These are phyloP conservation scores for Sebastes dallii DNA, from an alignment of 2,797 vertebrate genomes.

Conservation along the genomic window DNA sequence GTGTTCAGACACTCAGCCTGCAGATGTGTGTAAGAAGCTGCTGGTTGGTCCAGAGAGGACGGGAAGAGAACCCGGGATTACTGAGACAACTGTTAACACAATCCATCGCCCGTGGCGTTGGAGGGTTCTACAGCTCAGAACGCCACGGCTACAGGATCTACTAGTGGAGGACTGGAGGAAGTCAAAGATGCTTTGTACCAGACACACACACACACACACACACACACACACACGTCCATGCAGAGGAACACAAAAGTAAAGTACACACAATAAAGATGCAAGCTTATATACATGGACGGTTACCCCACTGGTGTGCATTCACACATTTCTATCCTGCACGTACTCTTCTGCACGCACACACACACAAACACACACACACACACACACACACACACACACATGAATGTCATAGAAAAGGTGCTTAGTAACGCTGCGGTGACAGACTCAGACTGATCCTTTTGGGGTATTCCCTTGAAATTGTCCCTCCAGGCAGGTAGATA, in stretches of 20 bases:
- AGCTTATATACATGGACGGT: conserved; percentile 2
- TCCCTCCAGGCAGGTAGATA: conserved; percentile 29
- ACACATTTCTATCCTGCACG: neutral
- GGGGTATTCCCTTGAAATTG: conserved; percentile 39
- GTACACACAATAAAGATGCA: conserved; percentile 32
- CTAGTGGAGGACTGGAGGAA: conserved; percentile 48
- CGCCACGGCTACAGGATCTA: conserved; percentile 37
- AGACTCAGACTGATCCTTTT: conserved; percentile 21
- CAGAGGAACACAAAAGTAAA: conserved; percentile 5
- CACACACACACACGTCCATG: neutral
- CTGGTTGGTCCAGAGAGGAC: conserved; percentile 50
- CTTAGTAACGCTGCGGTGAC: conserved; percentile 16
- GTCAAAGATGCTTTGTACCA: conserved; percentile 59
- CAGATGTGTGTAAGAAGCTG: conserved; percentile 59
- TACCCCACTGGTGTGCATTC: neutral
- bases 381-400: conserved; percentile 1
- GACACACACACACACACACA: conserved; percentile 22
- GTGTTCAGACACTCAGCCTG: conserved; percentile 55
- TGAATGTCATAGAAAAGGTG: neutral
- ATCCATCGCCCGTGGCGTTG: conserved; percentile 66
- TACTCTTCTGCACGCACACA: neutral
- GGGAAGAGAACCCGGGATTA: conserved; percentile 68
- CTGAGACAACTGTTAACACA: conserved; percentile 67
- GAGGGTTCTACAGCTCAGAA: conserved; percentile 57
- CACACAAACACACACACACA: neutral